Percentiles rank a stretch among this genome's conserved stretches.
Evolutionary conservation across 2,797 vertebrate genomes (phyloP).

Genomic region (Paedocypris micromegethes): DNA sequence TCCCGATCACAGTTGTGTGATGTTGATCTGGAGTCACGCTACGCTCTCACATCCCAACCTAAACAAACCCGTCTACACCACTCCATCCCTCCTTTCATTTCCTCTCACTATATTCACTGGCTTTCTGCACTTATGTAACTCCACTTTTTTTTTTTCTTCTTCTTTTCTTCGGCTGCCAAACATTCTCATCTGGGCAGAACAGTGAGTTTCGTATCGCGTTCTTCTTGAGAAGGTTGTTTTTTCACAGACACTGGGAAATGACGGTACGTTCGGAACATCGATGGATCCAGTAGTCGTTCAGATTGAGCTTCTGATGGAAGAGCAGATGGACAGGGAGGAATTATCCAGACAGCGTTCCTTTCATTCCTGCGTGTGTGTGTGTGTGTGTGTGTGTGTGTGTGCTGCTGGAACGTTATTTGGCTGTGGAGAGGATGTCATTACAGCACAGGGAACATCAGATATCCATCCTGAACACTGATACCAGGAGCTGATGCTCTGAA

Average conservation of each 20-base stretch:
- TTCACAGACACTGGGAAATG: not conserved
- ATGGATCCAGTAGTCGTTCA: not conserved
- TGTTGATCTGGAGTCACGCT: slow-evolving; percentile 59
- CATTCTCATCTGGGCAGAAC: not conserved
- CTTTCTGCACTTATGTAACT: slow-evolving; percentile 35
- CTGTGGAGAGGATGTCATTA: slow-evolving; percentile 35
- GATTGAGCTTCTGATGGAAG: not conserved
- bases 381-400: slow-evolving; percentile 10
- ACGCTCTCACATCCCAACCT: slow-evolving; percentile 42
- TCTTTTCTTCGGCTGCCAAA: no score
- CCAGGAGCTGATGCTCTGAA: no score
- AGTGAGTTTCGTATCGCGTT: not conserved
- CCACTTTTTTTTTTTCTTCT: slow-evolving; percentile 3
- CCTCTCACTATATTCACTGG: slow-evolving; percentile 32
- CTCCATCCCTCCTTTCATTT: slow-evolving; percentile 47
- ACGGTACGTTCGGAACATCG: not conserved
- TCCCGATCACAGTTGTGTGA: not conserved
- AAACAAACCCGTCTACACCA: slow-evolving; percentile 18
- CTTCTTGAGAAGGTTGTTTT: not conserved
- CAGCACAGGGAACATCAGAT: slow-evolving; percentile 27
- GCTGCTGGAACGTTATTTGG: slow-evolving; percentile 24
- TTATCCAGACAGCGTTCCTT: slow-evolving; percentile 29
- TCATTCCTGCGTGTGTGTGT: slow-evolving; percentile 35
- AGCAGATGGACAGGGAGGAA: not conserved
- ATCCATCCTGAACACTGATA: no score